A percentile compares a stretch with the other conserved stretches of the same genome.
These are phyloP conservation scores for Abramis brama DNA, from an alignment of 2,113 vertebrate species.

Conservation along the genomic window DNA sequence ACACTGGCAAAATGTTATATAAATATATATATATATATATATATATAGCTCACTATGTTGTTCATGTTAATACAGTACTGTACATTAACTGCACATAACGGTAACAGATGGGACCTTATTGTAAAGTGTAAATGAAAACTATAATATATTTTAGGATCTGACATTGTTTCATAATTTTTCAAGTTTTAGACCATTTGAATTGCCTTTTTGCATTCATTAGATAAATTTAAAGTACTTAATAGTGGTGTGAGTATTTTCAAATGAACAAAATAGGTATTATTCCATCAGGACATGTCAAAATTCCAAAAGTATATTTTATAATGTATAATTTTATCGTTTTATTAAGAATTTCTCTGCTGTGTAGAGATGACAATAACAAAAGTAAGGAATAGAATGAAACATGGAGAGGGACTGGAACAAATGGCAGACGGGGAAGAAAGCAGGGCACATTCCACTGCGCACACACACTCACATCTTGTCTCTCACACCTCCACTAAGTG, in stretches of 20 bases:
- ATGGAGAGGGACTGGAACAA: slow-evolving; percentile 43
- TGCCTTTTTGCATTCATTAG: neutral
- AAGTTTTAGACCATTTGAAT: neutral
- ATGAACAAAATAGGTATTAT: neutral
- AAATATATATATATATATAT: no score
- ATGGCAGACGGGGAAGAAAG: slow-evolving; percentile 23
- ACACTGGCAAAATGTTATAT: no score
- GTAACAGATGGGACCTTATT: no score
- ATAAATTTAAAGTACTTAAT: neutral
- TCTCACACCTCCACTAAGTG: slow-evolving; percentile 58
- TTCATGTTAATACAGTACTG: no score
- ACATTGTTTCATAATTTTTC: neutral
- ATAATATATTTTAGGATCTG: neutral
- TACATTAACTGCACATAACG: no score
- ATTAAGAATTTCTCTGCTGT: slow-evolving; percentile 14
- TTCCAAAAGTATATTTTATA: neutral
- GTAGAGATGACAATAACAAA: slow-evolving; percentile 52
- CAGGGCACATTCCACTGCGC: slow-evolving; percentile 54
- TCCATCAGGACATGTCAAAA: neutral
- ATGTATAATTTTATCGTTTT: no score
- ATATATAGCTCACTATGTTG: no score
- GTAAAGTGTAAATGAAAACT: no score
- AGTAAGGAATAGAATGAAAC: neutral
- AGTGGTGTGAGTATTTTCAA: neutral
- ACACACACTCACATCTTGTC: slow-evolving; percentile 48